Base-by-base conservation (phyloP, 35 echinoderm and acorn worm species). In the Hemicentrotus pulcherrimus region DNA sequence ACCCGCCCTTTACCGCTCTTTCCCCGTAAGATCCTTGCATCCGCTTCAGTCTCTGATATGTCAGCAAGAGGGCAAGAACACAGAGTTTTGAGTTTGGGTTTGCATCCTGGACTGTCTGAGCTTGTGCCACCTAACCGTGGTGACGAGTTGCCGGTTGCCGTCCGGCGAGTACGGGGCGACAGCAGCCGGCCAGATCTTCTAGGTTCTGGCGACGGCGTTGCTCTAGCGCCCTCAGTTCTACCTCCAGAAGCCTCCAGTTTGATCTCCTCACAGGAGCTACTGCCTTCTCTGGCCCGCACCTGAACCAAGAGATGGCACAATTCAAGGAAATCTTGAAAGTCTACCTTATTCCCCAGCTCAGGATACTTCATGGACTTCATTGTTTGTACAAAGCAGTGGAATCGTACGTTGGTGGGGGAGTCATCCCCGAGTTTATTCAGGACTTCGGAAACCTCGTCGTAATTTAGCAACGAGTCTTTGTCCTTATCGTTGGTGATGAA, bases 311-410 rank as follows among this genome's bases (percentile, higher is more conserved):
- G 92, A 48, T 99, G 95, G 94, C 97, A 99, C 32, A 99, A 92
- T 55, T 95, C 95, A 30, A 99, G 95, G 95, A 99, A 99, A 92
- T 97, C 97, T 86, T 96, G 95, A 95, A 99, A 99, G 95, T 99
- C 98, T 89, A 97, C 95, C 86, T 96, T 99, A 96, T 96, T 95
- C 61, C 96, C 94, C 61, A 96, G 91, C 87, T 97, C 92, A 41
- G 95, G 94, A n/a, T 78, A 78, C 65, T 78, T 78, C 65, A 78
- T 78, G 46, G 90, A 95, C 48, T 47, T 93, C 98, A 96, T 99
- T 52, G 94, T 96, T 94, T 99, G 95, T 31, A 95, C 96, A 78
- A 96, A 99, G 50, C 95, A 96, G 35, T 97, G 95, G 46, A 96
- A 95, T 95, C 97, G 88, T 87, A 96, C 85, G 35, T 99, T 95